Evolutionary conservation across 30 jellyfish, hydroid and myxozoan species (phyloP).

Genomic region (Hydractinia echinata): DNA sequence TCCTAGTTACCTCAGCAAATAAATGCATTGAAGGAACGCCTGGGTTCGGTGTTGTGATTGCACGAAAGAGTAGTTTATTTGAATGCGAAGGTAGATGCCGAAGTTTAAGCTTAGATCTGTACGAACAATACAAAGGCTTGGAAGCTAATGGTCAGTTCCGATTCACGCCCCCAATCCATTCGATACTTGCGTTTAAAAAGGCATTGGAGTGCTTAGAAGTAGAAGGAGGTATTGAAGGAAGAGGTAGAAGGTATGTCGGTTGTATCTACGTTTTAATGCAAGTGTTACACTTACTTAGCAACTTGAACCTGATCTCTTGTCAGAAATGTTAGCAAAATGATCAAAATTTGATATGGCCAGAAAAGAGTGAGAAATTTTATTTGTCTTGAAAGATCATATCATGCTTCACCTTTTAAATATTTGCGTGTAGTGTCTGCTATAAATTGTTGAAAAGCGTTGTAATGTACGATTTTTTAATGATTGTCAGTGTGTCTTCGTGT

Average conservation of each 20-base stretch:
- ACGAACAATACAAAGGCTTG: conserved; percentile 68
- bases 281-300: not conserved
- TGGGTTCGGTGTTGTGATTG: conserved; percentile 75
- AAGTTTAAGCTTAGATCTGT: conserved; percentile 79
- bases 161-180: conserved; percentile 89
- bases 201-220: conserved; percentile 72
- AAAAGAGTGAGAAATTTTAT: no score
- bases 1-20: conserved; percentile 90
- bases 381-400: no score
- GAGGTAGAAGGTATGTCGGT: conserved; percentile 68
- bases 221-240: conserved; percentile 85
- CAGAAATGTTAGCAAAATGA: no score
- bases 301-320: not conserved
- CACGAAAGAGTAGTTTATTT: conserved; percentile 49
- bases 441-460: no score
- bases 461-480: no score
- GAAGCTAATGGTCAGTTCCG: conserved; percentile 84
- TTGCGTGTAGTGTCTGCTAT: no score
- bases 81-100: conserved; percentile 78
- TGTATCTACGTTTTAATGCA: not conserved
- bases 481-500: no score
- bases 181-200: conserved; percentile 78
- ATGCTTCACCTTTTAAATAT: no score
- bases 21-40: conserved; percentile 96
- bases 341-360: no score